Conservation (phyloP, 2,113 vertebrate species). For the Jacana jacana region DNA sequence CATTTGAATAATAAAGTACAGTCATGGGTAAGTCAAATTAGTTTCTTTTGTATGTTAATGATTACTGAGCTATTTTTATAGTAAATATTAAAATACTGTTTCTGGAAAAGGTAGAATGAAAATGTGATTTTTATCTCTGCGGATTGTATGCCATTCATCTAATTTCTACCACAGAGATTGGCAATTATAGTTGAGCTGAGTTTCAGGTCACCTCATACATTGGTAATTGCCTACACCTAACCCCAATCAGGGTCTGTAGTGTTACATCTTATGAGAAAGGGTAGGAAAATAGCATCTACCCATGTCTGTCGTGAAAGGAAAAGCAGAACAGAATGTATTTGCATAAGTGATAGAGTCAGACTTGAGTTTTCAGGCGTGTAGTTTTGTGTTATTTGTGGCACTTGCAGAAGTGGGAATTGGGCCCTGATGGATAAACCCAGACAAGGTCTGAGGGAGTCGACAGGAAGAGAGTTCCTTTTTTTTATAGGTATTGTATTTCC, state of each 20-base stretch:
- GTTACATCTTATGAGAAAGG: background rate
- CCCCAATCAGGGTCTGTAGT: background rate
- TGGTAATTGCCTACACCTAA: background rate
- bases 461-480: slow-evolving; percentile 18
- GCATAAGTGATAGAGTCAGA: background rate
- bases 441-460: background rate
- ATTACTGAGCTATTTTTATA: background rate
- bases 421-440: background rate
- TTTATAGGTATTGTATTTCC: background rate
- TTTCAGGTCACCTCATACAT: background rate
- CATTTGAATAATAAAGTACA: background rate
- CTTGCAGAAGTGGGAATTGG: background rate
- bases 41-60: background rate
- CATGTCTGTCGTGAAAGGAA: background rate
- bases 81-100: background rate
- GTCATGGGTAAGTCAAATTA: slow-evolving; percentile 57
- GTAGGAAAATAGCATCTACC: background rate
- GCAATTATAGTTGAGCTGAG: background rate
- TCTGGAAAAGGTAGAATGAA: background rate
- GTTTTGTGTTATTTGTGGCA: slow-evolving; percentile 29
- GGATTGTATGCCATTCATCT: background rate
- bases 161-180: background rate
- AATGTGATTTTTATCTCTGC: background rate
- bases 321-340: background rate
- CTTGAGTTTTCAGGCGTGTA: background rate